Evolutionary conservation across 1,140 invertebrate species (phyloP), one percentile per base, ranked within the genome.

Genomic region (Drosophila punjabiensis): DNA sequence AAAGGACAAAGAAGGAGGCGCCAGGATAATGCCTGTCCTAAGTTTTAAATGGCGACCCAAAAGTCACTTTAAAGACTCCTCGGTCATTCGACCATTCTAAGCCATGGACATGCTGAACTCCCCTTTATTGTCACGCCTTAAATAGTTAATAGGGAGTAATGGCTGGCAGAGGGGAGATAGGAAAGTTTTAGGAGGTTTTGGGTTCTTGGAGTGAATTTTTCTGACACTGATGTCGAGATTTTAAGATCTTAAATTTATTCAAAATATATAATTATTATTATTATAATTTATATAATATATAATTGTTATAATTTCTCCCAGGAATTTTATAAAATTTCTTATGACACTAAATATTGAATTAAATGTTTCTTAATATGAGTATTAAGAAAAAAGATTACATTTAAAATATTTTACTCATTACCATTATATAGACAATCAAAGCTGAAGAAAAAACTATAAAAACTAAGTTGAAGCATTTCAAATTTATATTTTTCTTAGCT

Each of bases 131-230:
- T 84, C 59, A 68, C 75, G 52, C 50, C 68, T 60, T 88, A 81
- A 88, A 88, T 89, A 89, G 81, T 88, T 89, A 89, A 88, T 88
- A 69, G 85, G 45, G 50, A 60, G 63, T 67, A 55, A 55, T 63
- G 48, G 41, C 39, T 37, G 16, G 18, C 43, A 59, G 76, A 67
- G 80, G 68, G 71, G 9, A 9, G 77, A 1, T 63, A n/a, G 7
- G 24, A 33, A 33, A 69, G 75, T 79, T 82, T 0, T 4, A 1
- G 8, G 4, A 13, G 6, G 14, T 13, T 28, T 7, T 6, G 2
- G 5, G 5, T 5, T 24, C 11, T 11, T 1, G 10, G 1, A 2
- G 30, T n/a, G 16, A 2, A 1, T 14, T 11, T 39, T 32, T n/a
- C 1, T 13, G 9, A 4, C 9, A 10, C 10, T 53, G 13, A 20